Percentiles rank a stretch among this genome's conserved stretches.
phyloP scores from a whole-genome alignment of 2,888 invertebrate species.

The Drosophila meridiana region DNA sequence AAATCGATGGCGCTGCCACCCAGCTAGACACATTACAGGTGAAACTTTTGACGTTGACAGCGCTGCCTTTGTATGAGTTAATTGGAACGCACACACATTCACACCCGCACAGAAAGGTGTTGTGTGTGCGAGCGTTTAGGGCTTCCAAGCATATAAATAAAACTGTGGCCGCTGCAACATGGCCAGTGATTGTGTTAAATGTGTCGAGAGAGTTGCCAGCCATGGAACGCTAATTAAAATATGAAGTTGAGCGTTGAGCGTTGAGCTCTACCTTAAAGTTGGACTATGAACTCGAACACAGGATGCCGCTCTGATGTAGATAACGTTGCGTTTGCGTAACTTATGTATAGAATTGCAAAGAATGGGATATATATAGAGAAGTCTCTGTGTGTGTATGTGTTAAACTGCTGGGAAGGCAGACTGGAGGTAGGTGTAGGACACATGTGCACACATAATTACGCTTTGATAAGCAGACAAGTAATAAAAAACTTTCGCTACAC shows the following conservation, averaged over 20 bases:
- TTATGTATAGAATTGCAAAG: slow-evolving; percentile 44
- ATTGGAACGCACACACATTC: slow-evolving; percentile 64
- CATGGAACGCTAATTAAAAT: slow-evolving; percentile 62
- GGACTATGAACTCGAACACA: slow-evolving; percentile 16
- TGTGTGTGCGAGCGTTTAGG: slow-evolving; percentile 57
- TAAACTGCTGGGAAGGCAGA: slow-evolving; percentile 33
- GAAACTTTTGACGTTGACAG: slow-evolving; percentile 77
- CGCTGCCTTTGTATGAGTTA: slow-evolving; percentile 46
- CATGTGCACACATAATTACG: slow-evolving; percentile 71
- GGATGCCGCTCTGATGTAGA: slow-evolving; percentile 3
- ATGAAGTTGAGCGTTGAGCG: slow-evolving; percentile 41
- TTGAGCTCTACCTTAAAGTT: slow-evolving; percentile 47
- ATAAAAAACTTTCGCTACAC: slow-evolving; percentile 55
- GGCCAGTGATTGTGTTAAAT: slow-evolving; percentile 62
- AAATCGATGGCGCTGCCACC: slow-evolving; percentile 61
- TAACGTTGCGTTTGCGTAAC: slow-evolving; percentile 51
- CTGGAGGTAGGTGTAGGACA: slow-evolving; percentile 39
- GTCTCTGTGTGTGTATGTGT: slow-evolving; percentile 29
- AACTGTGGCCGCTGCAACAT: slow-evolving; percentile 32
- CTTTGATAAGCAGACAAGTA: slow-evolving; percentile 79
- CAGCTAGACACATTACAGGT: slow-evolving; percentile 41
- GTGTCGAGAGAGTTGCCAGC: slow-evolving; percentile 50
- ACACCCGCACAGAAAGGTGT: slow-evolving; percentile 21
- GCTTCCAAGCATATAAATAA: slow-evolving; percentile 61
- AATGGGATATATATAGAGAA: slow-evolving; percentile 61